Percentiles rank a stretch among this genome's conserved stretches.
These are phyloP conservation scores for Sycobia sp. DNA, from an alignment of 1,140 invertebrate genomes.

Conservation along the genomic window DNA sequence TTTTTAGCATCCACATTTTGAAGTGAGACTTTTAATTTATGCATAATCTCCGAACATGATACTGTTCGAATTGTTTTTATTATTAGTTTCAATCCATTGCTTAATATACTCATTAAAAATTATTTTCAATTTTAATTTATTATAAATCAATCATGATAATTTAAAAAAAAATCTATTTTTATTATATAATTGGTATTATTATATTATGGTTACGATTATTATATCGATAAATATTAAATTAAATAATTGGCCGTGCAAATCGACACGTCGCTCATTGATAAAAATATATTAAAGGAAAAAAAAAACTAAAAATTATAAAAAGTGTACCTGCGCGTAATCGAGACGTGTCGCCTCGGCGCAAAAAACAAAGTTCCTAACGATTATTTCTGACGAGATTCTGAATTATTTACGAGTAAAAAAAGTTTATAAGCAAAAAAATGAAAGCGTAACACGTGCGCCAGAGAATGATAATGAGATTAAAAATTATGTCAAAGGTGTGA, in stretches of 20 bases:
- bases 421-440: conserved; percentile 17
- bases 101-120: too few relatives aligned
- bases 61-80: too few relatives aligned
- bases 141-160: too few relatives aligned
- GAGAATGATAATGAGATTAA: neutral
- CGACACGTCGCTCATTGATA: conserved; percentile 21
- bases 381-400: conserved; percentile 26
- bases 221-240: conserved; percentile 33
- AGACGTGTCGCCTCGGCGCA: conserved; percentile 32
- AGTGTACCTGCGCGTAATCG: conserved; percentile 26
- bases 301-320: conserved; percentile 28
- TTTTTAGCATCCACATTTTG: too few relatives aligned
- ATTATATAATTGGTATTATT: conserved; percentile 28
- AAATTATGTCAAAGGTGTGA: neutral
- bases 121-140: too few relatives aligned
- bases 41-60: too few relatives aligned
- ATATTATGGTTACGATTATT: conserved; percentile 32
- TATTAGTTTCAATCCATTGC: too few relatives aligned
- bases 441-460: neutral
- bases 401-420: conserved; percentile 27
- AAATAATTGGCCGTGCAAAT: conserved; percentile 20
- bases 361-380: conserved; percentile 32
- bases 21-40: too few relatives aligned
- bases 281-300: conserved; percentile 16
- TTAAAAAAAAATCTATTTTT: too few relatives aligned